phyloP scores from a whole-genome alignment of 1,140 invertebrate species.

The Orius insidiosus region DNA sequence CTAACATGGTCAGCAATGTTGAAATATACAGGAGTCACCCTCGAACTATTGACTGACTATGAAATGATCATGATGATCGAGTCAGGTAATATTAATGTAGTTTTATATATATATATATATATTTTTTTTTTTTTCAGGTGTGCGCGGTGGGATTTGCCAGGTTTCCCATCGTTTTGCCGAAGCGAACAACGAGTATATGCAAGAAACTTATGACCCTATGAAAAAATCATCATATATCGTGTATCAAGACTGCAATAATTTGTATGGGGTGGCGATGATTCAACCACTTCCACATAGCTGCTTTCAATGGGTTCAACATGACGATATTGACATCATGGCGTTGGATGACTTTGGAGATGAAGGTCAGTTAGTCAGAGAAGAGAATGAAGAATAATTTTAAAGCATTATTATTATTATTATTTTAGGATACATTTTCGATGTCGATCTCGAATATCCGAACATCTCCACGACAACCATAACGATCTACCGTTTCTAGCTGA shows the following conservation, averaged over 20 bases:
- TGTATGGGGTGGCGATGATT: slow-evolving; percentile 1
- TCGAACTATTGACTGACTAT: slow-evolving; percentile 20
- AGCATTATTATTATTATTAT: neutral
- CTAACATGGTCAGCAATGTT: slow-evolving; percentile 7
- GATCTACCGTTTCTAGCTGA: slow-evolving; percentile 27
- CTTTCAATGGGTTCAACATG: neutral
- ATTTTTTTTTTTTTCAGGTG: neutral
- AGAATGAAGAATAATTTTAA: neutral
- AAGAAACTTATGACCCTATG: no score
- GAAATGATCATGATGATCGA: slow-evolving; percentile 23
- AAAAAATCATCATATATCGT: no score
- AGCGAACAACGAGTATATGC: slow-evolving; percentile 1
- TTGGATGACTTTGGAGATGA: neutral
- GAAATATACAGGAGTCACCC: slow-evolving; percentile 6
- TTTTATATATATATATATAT: no score
- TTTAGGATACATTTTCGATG: slow-evolving; percentile 23
- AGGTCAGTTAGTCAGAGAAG: no score
- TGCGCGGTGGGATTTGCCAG: neutral
- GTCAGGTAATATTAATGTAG: neutral
- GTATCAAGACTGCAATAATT: neutral
- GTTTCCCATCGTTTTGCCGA: neutral
- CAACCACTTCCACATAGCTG: neutral
- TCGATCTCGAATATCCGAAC: slow-evolving; percentile 18
- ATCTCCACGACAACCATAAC: slow-evolving; percentile 23
- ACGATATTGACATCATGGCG: neutral